Evolutionary conservation across 2,797 vertebrate genomes (phyloP), one percentile per base, ranked within the genome.

Genomic region (Malacoraja senta): DNA sequence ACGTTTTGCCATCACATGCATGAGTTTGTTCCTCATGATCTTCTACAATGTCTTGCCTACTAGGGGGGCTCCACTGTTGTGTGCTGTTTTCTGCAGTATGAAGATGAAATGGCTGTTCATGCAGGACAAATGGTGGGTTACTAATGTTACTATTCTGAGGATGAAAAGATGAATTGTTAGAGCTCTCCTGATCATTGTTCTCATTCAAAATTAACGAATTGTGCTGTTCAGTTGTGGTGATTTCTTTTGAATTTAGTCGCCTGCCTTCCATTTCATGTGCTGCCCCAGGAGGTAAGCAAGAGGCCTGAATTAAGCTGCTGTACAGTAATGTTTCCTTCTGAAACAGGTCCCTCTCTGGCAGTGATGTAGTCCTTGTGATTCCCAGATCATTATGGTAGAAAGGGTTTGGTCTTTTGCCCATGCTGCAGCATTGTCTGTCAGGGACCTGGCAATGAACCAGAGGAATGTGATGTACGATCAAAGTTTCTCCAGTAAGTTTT

Each of bases 401-500:
- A 0, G 97, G 97, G 93, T 98, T 98, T 95, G 96, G 95, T 94
- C 97, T 97, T 94, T 97, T 96, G 95, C 94, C 94, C 93, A 97
- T 88, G 91, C 96, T 95, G 9, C 97, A 97, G 95, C 97, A 97
- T 94, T 97, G 96, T 35, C 96, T 96, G 3, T 98, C 97, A 0
- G 98, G 97, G 93, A 99, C 97, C 95, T 99, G 98, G 95, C 98
- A 99, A 94, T 99, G 98, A 93, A 99, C 98, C 96, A 99, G 96
- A n/a, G 99, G 99, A 94, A 99, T 98, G 95, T 99, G 99, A 95
- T 98, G 99, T 94, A 99, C 98, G 21, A 99, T 98, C 95, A 99
- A 96, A 0, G 99, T 99, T 95, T 99, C 98, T 61, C 98, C 98
- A 38, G 98, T 96, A 95, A 99, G 97, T 95, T 99, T 98, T 10